Base-by-base conservation (phyloP, 2,113 vertebrate species). In the Proterorhinus semilunaris region DNA sequence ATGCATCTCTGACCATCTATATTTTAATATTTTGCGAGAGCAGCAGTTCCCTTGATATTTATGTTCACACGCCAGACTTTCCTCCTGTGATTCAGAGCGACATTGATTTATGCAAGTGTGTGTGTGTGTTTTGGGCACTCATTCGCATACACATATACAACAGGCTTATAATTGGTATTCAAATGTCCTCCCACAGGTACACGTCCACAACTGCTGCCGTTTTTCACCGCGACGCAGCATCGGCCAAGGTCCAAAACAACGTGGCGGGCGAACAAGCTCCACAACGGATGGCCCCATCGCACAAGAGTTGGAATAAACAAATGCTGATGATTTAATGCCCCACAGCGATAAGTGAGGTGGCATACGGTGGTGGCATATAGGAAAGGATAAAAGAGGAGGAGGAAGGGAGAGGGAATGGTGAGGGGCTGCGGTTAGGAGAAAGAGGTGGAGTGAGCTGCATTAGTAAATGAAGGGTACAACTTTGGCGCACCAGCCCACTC, bases 301-400 rank as follows among this genome's bases (percentile, higher is more conserved):
- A 76, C 80, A 58, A 12, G 74, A 80, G 65, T 83, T 86, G 83
- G 76, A 82, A 91, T 84, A 90, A 91, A 93, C 88, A 89, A 91
- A 91, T 82, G 70, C 80, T 73, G 82, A 84, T 84, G 88, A 92
- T 92, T 90, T 87, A 89, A 90, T 79, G 81, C 83, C 68, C 53
- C 77, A 78, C 66, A 15, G 80, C 62, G 83, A 85, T 85, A 82
- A 83, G 83, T 68, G 70, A 77, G 84, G 77, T 81, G 83, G 83
- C 88, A 88, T 21, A 21, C 21, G 21, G 88, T 89, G 84, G 82
- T 71, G 83, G 85, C 64, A 74, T 71, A 42, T 45, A 68, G 73
- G 69, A 79, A 66, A 61, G 74, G 70, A 70, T 45, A 74, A 67
- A 81, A 62, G 77, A 70, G 36, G 65, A 66, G 61, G 62, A 63